phyloP scores from a whole-genome alignment of 2,797 vertebrate genomes.

The Pelobates cultripes region DNA sequence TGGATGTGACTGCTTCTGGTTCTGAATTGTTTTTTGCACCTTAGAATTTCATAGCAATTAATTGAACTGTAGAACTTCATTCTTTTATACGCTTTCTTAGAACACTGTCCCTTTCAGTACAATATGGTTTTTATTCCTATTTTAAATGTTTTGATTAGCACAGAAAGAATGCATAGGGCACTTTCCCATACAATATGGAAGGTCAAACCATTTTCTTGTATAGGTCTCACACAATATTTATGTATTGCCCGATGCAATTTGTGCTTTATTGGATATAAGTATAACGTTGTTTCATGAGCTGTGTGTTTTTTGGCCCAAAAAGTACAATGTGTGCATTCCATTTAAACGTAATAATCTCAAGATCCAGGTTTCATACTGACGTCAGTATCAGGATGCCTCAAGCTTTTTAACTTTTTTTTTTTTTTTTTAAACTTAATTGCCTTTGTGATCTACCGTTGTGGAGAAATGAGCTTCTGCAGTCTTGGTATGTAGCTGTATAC shows the following conservation, averaged over 20 bases:
- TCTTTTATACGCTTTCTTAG: conserved; percentile 69
- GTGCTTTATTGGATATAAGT: background rate
- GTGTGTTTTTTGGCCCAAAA: conserved; percentile 20
- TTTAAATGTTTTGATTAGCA: conserved; percentile 52
- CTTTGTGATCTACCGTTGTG: conserved; percentile 16
- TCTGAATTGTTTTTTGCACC: conserved; percentile 65
- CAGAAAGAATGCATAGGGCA: conserved; percentile 33
- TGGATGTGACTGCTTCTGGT: conserved; percentile 67
- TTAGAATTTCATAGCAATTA: conserved; percentile 68
- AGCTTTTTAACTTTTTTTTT: background rate
- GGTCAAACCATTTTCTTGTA: conserved; percentile 53
- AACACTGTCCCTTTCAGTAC: conserved; percentile 58
- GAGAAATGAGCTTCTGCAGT: conserved; percentile 6
- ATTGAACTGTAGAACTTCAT: conserved; percentile 66
- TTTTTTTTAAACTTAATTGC: conserved; percentile 14
- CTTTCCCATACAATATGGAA: conserved; percentile 58
- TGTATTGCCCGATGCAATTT: conserved; percentile 9
- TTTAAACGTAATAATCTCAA: conserved; percentile 13
- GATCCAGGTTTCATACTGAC: conserved; percentile 7
- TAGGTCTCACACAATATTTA: background rate
- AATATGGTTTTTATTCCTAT: conserved; percentile 52
- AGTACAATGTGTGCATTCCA: conserved; percentile 12
- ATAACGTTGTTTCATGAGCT: conserved; percentile 8
- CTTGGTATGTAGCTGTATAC: conserved; percentile 11
- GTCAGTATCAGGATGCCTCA: conserved; percentile 27